phyloP scores from a whole-genome alignment of 2,113 vertebrate species.

The Solea senegalensis region DNA sequence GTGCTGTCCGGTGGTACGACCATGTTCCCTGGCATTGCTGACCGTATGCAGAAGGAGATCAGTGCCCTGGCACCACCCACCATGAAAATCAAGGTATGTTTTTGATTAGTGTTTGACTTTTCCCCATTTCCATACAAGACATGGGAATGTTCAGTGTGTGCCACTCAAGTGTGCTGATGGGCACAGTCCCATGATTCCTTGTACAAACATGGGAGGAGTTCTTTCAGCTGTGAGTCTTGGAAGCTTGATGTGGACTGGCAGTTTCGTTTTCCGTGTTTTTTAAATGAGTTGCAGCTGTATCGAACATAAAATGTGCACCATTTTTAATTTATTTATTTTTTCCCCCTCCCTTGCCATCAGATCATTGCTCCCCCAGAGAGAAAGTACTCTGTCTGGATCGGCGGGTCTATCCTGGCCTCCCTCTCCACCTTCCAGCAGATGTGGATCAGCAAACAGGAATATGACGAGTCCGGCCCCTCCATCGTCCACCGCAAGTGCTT shows the following conservation, averaged over 20 bases:
- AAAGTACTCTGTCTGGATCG: slow-evolving; percentile 98
- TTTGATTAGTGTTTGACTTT: too few relatives aligned
- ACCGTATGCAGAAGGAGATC: slow-evolving; percentile 98
- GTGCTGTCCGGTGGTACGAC: slow-evolving; percentile 96
- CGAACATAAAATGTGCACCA: too few relatives aligned
- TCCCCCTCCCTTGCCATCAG: slow-evolving; percentile 65
- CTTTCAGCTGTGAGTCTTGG: too few relatives aligned
- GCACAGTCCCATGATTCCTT: too few relatives aligned
- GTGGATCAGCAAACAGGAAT: slow-evolving; percentile 99
- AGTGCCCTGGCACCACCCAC: slow-evolving; percentile 84
- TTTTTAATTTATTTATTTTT: not conserved
- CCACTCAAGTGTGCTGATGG: too few relatives aligned
- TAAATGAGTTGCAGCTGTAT: too few relatives aligned
- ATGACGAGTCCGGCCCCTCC: slow-evolving; percentile 92
- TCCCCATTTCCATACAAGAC: too few relatives aligned
- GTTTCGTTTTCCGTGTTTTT: too few relatives aligned
- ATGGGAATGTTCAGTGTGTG: too few relatives aligned
- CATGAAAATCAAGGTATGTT: slow-evolving; percentile 61
- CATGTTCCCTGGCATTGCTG: slow-evolving; percentile 96
- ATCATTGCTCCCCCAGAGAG: slow-evolving; percentile 98
- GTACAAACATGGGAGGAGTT: too few relatives aligned
- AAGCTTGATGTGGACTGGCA: too few relatives aligned
- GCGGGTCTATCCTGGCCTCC: slow-evolving; percentile 96
- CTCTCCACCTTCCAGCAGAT: slow-evolving; percentile 99
- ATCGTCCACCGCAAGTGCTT: not conserved